Evolutionary conservation across 2,113 vertebrate species (phyloP).

Genomic region (Hemiprocne comata): DNA sequence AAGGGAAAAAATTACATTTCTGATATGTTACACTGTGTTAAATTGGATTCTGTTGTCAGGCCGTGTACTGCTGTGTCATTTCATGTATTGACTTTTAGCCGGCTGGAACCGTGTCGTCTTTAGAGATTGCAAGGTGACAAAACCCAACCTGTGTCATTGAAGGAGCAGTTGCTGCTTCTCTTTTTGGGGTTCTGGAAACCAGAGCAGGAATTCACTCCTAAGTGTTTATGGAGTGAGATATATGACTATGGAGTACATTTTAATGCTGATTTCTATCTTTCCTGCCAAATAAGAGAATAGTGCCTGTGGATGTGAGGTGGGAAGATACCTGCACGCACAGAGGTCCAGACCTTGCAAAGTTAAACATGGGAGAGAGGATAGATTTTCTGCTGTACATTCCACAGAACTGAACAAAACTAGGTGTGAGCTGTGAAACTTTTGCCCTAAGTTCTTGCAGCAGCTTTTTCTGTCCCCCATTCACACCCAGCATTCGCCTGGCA

Average conservation of each 20-base stretch:
- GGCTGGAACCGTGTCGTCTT: conserved; percentile 12
- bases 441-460: neutral
- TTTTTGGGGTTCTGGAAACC: conserved; percentile 24
- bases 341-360: neutral
- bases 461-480: neutral
- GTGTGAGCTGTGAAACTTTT: neutral
- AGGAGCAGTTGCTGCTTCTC: neutral
- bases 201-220: neutral
- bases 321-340: neutral
- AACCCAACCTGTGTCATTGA: neutral
- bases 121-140: conserved; percentile 29
- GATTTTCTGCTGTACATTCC: neutral
- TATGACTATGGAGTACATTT: conserved; percentile 15
- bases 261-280: neutral
- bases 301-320: neutral
- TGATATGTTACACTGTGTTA: conserved; percentile 57
- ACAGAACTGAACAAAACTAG: neutral
- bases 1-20: conserved; percentile 59
- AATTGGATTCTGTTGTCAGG: conserved; percentile 62
- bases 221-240: neutral
- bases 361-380: neutral
- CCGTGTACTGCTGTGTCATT: conserved; percentile 61
- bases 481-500: accelerated
- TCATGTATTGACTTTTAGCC: conserved; percentile 52
- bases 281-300: neutral